Base-by-base conservation (phyloP, 2,113 vertebrate genomes). In the Micronisus gabar region DNA sequence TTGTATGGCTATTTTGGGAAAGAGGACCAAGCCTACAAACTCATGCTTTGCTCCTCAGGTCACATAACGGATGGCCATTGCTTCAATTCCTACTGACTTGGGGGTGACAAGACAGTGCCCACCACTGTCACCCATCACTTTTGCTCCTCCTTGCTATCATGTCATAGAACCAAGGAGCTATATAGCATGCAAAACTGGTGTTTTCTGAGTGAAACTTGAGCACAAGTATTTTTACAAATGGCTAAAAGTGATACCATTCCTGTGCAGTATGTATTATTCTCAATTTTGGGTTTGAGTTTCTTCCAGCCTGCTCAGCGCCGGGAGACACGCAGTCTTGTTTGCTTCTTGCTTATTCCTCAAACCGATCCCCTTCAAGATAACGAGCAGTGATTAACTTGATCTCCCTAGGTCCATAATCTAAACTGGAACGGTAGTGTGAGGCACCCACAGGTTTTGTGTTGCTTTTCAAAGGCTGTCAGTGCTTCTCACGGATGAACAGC, bases 251-350 rank as follows among this genome's bases (percentile, higher is more conserved):
- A 30, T 20, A 23, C 12, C 8, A 20, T 78, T 68, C 68, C 43
- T 40, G 19, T 43, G 7, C 11, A 78, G 19, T 22, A 7, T 2
- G 7, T 36, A 45, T 52, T 61, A 43, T 13, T 83, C 30, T 73
- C 50, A 61, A 0, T 32, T 34, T 63, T 13, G 61, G 11, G 21
- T 3, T 30, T 72, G 61, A 62, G n/a, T 65, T 85, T 79, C 52
- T 63, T 75, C 27, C 65, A 81, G 23, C 40, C 34, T 68, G 22
- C 61, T 78, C 52, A 74, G 52, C 1, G 2, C 0, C 0, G 0
- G 56, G 18, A 87, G 30, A 67, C 15, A 47, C 0, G 1, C 1
- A 34, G 19, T 58, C 18, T 55, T 50, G 38, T 66, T 74, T 86
- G 23, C 47, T 81, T 21, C 52, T 84, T 87, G 29, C 23, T 79